A percentile compares a stretch with the other conserved stretches of the same genome.
phyloP scores from a whole-genome alignment of 2,888 invertebrate genomes.

The Oasisia sp. region DNA sequence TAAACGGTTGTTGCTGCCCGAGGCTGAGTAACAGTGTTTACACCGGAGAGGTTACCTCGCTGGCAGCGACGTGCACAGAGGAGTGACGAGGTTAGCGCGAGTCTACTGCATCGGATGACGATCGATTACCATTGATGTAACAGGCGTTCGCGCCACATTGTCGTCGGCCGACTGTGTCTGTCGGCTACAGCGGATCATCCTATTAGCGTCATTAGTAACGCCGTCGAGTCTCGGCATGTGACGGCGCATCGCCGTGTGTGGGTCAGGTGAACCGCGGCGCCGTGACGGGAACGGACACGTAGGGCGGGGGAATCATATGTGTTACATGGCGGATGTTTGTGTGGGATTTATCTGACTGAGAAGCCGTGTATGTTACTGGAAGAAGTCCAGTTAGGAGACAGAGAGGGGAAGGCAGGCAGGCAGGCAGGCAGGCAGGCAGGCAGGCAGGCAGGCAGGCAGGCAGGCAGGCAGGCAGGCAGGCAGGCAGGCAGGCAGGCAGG shows the following conservation, averaged over 20 bases:
- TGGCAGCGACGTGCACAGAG: not conserved
- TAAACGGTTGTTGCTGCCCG: not conserved
- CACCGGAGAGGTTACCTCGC: not conserved
- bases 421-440: too few species aligned
- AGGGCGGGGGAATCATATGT: not conserved
- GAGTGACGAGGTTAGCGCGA: not conserved
- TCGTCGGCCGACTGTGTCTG: not conserved
- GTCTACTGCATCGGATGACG: not conserved
- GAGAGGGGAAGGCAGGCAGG: too few species aligned
- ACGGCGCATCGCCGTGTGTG: not conserved
- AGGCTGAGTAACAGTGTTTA: constrained; percentile 1
- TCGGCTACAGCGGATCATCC: not conserved
- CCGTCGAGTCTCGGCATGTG: not conserved
- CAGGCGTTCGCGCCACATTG: not conserved
- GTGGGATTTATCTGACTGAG: not conserved
- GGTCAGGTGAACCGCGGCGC: not conserved
- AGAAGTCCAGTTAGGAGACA: too few species aligned
- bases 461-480: too few species aligned
- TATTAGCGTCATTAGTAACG: not conserved
- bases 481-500: too few species aligned
- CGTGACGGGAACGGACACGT: not conserved
- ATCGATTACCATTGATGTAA: constrained; percentile 11
- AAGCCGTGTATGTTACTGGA: not conserved
- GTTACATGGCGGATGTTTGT: not conserved
- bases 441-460: too few species aligned